A percentile compares a stretch with the other conserved stretches of the same genome.
Conservation (phyloP, 1,140 invertebrate species). For the Danaus melanippus region DNA sequence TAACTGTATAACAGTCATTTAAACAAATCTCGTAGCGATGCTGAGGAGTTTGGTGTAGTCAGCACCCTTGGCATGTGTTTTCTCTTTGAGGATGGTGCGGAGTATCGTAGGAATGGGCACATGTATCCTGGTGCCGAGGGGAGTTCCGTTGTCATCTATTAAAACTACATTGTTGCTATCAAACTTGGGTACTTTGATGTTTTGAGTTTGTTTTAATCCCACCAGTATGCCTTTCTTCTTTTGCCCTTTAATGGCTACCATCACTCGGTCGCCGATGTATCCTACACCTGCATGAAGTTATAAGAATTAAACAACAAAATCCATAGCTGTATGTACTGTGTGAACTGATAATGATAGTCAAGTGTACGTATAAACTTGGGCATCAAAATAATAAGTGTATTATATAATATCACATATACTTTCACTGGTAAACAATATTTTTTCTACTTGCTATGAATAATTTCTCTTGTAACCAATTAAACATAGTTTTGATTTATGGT, state of each 20-base stretch:
- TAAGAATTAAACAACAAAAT: not conserved
- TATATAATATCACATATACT: not conserved
- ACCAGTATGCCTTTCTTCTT: conserved; percentile 97
- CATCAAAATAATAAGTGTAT: not conserved
- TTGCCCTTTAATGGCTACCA: conserved; percentile 97
- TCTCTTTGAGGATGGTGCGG: conserved; percentile 88
- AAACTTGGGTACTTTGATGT: conserved; percentile 89
- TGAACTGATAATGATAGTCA: too few species aligned
- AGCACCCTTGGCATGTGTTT: conserved; percentile 85
- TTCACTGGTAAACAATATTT: not conserved
- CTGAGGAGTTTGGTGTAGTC: conserved; percentile 97
- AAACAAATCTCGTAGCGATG: conserved; percentile 95
- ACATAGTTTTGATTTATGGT: too few species aligned
- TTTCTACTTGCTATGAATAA: too few species aligned
- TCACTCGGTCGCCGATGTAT: conserved; percentile 85
- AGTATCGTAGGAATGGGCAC: conserved; percentile 95
- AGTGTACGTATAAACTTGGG: too few species aligned
- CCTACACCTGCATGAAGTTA: conserved; percentile 60
- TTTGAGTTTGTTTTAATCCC: conserved; percentile 89
- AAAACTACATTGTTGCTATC: conserved; percentile 98
- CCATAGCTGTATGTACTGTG: too few species aligned
- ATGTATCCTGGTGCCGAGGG: conserved; percentile 93
- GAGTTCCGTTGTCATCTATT: conserved; percentile 94
- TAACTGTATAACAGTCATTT: conserved; percentile 34
- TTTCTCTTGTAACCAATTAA: too few species aligned